Conservation (phyloP, 2,797 vertebrate species). For the Taeniopygia guttata region DNA sequence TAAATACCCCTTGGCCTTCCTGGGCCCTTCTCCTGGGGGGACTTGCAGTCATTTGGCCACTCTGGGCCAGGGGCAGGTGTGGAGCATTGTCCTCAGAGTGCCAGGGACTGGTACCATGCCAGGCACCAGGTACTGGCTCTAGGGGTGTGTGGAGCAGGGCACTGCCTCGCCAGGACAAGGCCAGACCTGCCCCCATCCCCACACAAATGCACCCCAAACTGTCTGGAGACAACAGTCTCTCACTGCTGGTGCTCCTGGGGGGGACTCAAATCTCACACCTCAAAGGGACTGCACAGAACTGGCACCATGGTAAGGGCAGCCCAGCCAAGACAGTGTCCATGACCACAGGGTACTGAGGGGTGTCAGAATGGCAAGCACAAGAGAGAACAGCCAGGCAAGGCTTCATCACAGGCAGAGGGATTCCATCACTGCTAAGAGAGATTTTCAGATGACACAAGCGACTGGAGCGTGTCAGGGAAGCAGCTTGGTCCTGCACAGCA, state of each 20-base stretch:
- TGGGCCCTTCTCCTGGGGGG: too few species aligned
- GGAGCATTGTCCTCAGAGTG: not conserved
- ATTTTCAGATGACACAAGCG: not conserved
- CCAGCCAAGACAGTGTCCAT: fast-evolving
- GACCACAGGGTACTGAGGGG: not conserved
- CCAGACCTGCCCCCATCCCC: not conserved
- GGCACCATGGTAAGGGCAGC: not conserved
- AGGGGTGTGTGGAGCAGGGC: not conserved
- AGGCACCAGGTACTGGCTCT: not conserved
- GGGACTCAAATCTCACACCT: not conserved
- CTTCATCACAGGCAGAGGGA: not conserved
- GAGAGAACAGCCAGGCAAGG: not conserved
- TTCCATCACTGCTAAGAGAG: not conserved
- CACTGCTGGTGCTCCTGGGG: not conserved
- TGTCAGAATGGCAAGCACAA: not conserved
- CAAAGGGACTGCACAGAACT: not conserved
- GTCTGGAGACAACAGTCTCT: not conserved
- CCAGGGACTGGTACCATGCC: not conserved
- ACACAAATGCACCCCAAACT: not conserved
- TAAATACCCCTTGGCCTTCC: not conserved
- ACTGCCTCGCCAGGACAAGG: not conserved
- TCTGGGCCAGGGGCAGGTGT: not conserved
- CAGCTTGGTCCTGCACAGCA: constrained; percentile 30
- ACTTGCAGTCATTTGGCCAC: not conserved
- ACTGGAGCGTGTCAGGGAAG: not conserved